A percentile compares a stretch with the other conserved stretches of the same genome.
Conservation (phyloP, 2,888 invertebrate species). For the Ctenicera cuprea region DNA sequence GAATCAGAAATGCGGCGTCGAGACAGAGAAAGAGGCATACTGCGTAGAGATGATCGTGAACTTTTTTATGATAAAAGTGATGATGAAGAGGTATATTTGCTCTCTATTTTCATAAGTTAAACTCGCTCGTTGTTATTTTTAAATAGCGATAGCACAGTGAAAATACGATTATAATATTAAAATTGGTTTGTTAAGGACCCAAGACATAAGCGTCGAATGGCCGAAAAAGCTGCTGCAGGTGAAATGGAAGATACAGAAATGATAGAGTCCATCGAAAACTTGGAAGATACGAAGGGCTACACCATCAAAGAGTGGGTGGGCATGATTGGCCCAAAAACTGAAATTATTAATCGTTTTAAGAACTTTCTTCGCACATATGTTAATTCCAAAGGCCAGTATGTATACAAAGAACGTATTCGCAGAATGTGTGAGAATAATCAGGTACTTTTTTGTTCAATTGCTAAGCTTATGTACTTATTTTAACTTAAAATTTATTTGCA, state of each 20-base stretch:
- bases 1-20: constrained; percentile 91
- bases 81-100: constrained; percentile 64
- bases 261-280: constrained; percentile 97
- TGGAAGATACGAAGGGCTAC: constrained; percentile 98
- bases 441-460: no score
- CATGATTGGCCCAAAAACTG: constrained; percentile 95
- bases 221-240: constrained; percentile 91
- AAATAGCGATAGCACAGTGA: no score
- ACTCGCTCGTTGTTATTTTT: background rate
- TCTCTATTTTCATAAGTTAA: background rate
- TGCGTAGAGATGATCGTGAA: constrained; percentile 85
- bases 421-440: constrained; percentile 96
- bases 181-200: constrained; percentile 72
- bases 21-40: constrained; percentile 81
- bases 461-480: no score
- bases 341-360: constrained; percentile 95
- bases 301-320: constrained; percentile 97
- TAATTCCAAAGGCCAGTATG: constrained; percentile 89
- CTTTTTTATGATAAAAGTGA: constrained; percentile 82
- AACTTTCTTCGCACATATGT: constrained; percentile 94
- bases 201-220: constrained; percentile 82
- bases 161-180: background rate
- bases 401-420: constrained; percentile 94
- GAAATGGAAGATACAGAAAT: constrained; percentile 78
- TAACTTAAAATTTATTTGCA: constrained; percentile 58